A percentile compares a stretch with the other conserved stretches of the same genome.
Conservation (phyloP, 2,797 vertebrate genomes). For the Emydoidea blandingii region DNA sequence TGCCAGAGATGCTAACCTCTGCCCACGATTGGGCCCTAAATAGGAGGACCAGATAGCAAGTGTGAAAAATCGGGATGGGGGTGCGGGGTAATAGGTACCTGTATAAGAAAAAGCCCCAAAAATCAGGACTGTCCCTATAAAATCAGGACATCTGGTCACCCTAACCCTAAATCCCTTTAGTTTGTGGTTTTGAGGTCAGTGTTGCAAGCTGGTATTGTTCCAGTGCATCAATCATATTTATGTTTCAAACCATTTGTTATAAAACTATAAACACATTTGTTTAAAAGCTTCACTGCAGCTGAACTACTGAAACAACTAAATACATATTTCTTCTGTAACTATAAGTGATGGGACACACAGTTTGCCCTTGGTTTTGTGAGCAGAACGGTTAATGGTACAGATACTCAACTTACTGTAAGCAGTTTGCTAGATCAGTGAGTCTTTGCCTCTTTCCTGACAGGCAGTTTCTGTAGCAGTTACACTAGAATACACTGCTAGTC, state of each 20-base stretch:
- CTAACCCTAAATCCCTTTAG: not conserved
- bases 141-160: too few relatives aligned
- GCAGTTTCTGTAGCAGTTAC: slow-evolving; percentile 1
- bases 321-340: not conserved
- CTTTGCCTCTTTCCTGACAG: not conserved
- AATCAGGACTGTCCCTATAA: too few relatives aligned
- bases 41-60: not conserved
- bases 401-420: not conserved
- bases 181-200: not conserved
- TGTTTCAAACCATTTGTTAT: not conserved
- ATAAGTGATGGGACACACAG: not conserved
- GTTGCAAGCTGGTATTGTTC: not conserved
- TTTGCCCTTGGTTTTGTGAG: not conserved
- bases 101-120: too few relatives aligned
- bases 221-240: not conserved
- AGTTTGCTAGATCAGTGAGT: not conserved
- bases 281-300: not conserved
- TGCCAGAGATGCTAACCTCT: not conserved
- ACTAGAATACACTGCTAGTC: not conserved
- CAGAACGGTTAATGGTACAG: not conserved
- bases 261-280: not conserved
- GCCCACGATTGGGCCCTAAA: not conserved
- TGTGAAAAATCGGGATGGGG: too few relatives aligned
- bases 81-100: too few relatives aligned
- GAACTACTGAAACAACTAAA: not conserved